These are phyloP conservation scores for Butorides virescens DNA, from an alignment of 2,113 vertebrate genomes.

Conservation along the genomic window DNA sequence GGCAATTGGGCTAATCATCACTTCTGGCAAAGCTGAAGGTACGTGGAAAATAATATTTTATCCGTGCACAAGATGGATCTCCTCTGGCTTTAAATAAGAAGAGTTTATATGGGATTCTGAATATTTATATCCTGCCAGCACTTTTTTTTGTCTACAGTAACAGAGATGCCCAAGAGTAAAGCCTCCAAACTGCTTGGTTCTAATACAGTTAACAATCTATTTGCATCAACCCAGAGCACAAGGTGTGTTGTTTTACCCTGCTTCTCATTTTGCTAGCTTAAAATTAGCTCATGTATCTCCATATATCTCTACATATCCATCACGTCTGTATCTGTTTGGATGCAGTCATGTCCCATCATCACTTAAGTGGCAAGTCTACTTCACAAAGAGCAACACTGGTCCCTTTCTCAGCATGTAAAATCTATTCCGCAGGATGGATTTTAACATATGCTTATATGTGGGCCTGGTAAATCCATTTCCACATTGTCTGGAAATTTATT, in stretches of 20 bases:
- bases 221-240: neutral
- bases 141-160: neutral
- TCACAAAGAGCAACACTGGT: neutral
- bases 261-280: neutral
- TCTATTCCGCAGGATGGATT: neutral
- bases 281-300: neutral
- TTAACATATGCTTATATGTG: neutral
- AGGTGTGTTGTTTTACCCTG: neutral
- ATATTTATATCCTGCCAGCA: neutral
- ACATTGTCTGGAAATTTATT: neutral
- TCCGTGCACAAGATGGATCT: neutral
- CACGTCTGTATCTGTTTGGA: neutral
- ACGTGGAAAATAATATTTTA: neutral
- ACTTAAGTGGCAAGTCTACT: neutral
- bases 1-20: neutral
- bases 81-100: neutral
- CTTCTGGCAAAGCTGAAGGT: slow-evolving; percentile 9
- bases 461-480: neutral
- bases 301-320: neutral
- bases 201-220: neutral
- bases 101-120: neutral
- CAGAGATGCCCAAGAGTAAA: neutral
- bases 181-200: neutral
- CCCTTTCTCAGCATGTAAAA: neutral
- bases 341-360: neutral